Evolutionary conservation across 2,888 invertebrate genomes (phyloP), one percentile per base, ranked within the genome.

Genomic region (Poecilus cupreus): DNA sequence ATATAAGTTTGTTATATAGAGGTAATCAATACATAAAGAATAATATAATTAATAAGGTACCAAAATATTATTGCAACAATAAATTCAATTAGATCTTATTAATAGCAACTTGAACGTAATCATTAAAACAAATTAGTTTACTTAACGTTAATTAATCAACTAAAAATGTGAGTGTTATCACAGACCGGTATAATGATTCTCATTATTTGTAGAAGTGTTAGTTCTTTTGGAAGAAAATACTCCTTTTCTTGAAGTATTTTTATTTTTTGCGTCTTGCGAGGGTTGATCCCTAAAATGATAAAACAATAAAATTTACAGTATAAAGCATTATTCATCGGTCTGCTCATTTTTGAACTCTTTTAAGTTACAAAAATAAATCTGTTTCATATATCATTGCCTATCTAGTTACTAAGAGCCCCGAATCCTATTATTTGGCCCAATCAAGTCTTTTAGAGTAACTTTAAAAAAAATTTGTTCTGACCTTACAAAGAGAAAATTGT

Each of bases 121-220:
- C n/a, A n/a, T 46, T 20, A n/a, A 72, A 72, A 72, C 43, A 24
- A 43, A 68, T 68, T 68, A 37, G 39, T 68, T 68, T 46, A 68
- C 64, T 72, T 72, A 46, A 72, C 20, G 11, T 26, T 49, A 49
- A 74, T n/a, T 75, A 75, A 75, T 75, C 64, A 60, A 64, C 60
- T 77, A 60, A 80, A 76, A 72, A 39, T 80, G 72, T 57, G 70
- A 72, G 57, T 54, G n/a, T 51, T 83, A 84, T 87, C 87, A 89
- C 83, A 89, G 87, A 80, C 89, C 89, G 80, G 88, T 88, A 82
- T 89, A 88, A 84, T 89, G 88, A 82, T 86, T 87, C 83, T 87
- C 88, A 85, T 84, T 86, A 20, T 85, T 83, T 54, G 85, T 81
- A 76, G 82, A 81, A 49, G 84, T 82, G 49, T 83, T 85, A 60